These are phyloP conservation scores for Armadillidium nasatum DNA, from an alignment of 1,140 invertebrate species.

Conservation along the genomic window DNA sequence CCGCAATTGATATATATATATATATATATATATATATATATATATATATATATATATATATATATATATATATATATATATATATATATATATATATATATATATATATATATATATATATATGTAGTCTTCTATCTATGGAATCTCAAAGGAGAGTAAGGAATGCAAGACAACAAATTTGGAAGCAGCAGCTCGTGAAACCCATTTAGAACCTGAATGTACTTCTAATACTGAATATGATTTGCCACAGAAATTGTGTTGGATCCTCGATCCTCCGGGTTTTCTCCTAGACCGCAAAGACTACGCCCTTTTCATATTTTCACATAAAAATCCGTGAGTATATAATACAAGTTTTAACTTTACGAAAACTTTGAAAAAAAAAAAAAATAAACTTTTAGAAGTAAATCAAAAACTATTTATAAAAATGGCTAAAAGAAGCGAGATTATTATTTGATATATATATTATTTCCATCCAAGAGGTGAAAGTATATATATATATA, in stretches of 20 bases:
- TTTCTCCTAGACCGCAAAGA: slow-evolving; percentile 80
- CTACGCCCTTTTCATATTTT: slow-evolving; percentile 81
- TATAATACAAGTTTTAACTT: neutral
- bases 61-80: slow-evolving; percentile 14
- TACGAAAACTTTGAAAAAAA: too few relatives aligned
- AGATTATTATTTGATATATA: too few relatives aligned
- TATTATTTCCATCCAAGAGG: too few relatives aligned
- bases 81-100: slow-evolving; percentile 19
- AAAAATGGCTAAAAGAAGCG: too few relatives aligned
- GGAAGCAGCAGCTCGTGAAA: slow-evolving; percentile 47
- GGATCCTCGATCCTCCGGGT: slow-evolving; percentile 57
- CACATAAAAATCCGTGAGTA: slow-evolving; percentile 70
- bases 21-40: slow-evolving; percentile 26
- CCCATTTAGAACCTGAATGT: slow-evolving; percentile 46
- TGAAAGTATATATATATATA: too few relatives aligned
- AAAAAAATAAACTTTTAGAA: too few relatives aligned
- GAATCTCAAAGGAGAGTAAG: slow-evolving; percentile 35
- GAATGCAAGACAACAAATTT: slow-evolving; percentile 42
- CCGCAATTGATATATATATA: too few relatives aligned
- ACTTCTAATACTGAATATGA: slow-evolving; percentile 37
- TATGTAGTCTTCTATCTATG: neutral
- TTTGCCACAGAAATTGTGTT: slow-evolving; percentile 44
- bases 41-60: slow-evolving; percentile 16
- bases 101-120: neutral
- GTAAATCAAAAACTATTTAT: too few relatives aligned